These are phyloP conservation scores for Catagonus wagneri DNA, from an alignment of 2,113 vertebrate genomes.

Conservation along the genomic window DNA sequence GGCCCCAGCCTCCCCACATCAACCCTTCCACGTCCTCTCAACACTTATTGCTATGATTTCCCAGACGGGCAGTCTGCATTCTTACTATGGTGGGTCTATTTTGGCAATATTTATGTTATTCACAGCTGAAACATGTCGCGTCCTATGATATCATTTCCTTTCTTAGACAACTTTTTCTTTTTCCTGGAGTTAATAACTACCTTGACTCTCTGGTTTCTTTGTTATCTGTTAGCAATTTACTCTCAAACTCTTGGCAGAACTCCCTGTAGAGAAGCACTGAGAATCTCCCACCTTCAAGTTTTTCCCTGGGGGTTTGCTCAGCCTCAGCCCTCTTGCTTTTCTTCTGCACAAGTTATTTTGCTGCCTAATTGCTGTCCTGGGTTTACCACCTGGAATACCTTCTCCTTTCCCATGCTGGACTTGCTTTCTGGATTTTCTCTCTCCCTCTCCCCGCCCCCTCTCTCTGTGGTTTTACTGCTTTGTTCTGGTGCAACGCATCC, in stretches of 20 bases:
- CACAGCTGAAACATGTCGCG: background rate
- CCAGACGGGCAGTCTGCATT: background rate
- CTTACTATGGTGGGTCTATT: background rate
- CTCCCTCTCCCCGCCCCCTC: background rate
- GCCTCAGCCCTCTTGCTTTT: background rate
- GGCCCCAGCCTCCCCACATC: background rate
- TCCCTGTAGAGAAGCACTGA: background rate
- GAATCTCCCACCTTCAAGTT: accelerated
- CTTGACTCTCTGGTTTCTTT: background rate
- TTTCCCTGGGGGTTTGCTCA: background rate
- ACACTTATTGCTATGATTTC: background rate
- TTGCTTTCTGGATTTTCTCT: background rate
- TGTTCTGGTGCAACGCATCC: background rate
- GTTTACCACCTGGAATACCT: background rate
- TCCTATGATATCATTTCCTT: background rate
- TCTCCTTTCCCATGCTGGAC: background rate
- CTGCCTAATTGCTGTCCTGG: too few species aligned
- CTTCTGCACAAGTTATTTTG: background rate
- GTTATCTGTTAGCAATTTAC: background rate
- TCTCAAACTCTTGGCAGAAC: background rate
- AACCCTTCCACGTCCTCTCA: background rate
- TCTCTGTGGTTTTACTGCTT: background rate
- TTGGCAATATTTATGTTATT: background rate
- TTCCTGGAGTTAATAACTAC: background rate
- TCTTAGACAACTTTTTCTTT: background rate